Base-by-base conservation (phyloP, 35 echinoderm and acorn worm species). In the Anneissia japonica region DNA sequence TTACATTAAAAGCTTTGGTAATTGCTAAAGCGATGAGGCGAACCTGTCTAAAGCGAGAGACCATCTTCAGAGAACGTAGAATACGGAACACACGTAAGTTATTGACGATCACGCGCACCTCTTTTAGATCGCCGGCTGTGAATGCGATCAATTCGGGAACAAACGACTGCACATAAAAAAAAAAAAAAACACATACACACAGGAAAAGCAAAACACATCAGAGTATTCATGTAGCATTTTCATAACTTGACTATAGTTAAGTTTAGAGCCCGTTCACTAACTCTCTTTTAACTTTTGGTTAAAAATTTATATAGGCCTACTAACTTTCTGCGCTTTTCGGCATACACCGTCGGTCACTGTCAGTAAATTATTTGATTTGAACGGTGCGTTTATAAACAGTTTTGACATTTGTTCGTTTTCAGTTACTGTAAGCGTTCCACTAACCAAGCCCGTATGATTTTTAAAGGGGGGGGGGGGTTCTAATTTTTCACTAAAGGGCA, bases 61-160 rank as follows among this genome's bases (percentile, higher is more conserved):
- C 95, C 95, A 97, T 97, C 78, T 97, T 97, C 26, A 97, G 89
- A 28, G 95, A 93, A 5, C 95, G 76, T n/a, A 97, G 72, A 46
- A 97, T 93, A 11, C 95, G 91, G 39, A 97, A 97, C 26, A 97
- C 95, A 35, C 95, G 81, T 19, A 97, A 72, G 34, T 97, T 97
- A 19, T 89, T 91, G 39, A 97, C 94, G 35, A 96, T 93, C 35
- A 90, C 82, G 28, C 78, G 81, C 28, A 93, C 56, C 45, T 93
- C 95, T 31, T 77, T 80, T 35, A 93, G 23, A 74, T 93, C 95
- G 7, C 95, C 82, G 0, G 91, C 95, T 29, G 82, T 84, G 33
- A 93, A 77, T 38, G 89, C 89, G 28, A 97, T 91, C 72, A 97
- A 91, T 77, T 97, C 95, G 32, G 95, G 95, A 51, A 97, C 89